These are phyloP conservation scores for Amblyteles armatorius DNA, from an alignment of 2,888 invertebrate genomes.

Conservation along the genomic window DNA sequence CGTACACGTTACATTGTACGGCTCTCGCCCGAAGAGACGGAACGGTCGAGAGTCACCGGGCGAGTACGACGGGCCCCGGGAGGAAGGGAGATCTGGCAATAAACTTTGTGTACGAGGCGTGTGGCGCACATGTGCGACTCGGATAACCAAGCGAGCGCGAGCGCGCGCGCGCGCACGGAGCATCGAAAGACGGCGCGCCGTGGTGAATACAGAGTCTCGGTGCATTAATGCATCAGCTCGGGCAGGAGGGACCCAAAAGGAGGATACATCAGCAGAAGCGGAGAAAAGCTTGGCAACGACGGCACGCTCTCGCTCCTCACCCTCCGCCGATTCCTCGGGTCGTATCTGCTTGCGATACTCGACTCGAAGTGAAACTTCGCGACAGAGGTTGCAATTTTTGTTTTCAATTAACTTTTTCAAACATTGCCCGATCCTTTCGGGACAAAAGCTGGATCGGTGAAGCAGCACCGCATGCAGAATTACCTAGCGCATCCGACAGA, in stretches of 20 bases:
- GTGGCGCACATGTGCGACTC: conserved; percentile 80
- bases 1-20: conserved; percentile 4
- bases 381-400: no score
- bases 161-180: conserved; percentile 37
- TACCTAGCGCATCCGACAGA: no score
- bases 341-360: conserved; percentile 14
- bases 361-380: no score
- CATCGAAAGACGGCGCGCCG: conserved; percentile 55
- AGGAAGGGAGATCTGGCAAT: conserved; percentile 74
- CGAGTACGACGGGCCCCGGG: background rate
- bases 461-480: background rate
- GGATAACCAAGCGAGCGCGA: conserved; percentile 54
- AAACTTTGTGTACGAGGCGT: conserved; percentile 80
- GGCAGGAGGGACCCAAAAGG: conserved; percentile 22
- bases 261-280: conserved; percentile 23
- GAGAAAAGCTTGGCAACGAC: conserved; percentile 29
- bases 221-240: conserved; percentile 41
- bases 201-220: conserved; percentile 46
- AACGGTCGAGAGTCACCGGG: conserved; percentile 42
- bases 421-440: no score
- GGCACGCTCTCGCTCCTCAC: conserved; percentile 35
- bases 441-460: conserved; percentile 10
- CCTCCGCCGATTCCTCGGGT: conserved; percentile 10
- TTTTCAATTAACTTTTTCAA: no score
- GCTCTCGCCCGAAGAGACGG: conserved; percentile 24